A percentile compares a stretch with the other conserved stretches of the same genome.
Evolutionary conservation across 37 sponge, comb jelly and placozoan genomes (phyloP).

Genomic region (Petrosia ficiformis): DNA sequence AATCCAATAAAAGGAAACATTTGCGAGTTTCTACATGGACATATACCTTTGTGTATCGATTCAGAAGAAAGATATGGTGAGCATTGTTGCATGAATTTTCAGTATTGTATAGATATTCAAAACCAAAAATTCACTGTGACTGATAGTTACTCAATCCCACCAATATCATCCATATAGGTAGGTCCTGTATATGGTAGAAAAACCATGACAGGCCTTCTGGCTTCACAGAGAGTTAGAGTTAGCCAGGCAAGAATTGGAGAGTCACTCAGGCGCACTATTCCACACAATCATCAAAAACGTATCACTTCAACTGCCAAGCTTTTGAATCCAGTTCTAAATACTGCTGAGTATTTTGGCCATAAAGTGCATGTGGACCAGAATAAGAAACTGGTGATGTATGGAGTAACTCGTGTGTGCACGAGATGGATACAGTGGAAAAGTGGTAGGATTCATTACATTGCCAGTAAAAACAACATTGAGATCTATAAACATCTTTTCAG

Average conservation of each 20-base stretch:
- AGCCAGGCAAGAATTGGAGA: slow-evolving; percentile 34
- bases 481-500: slow-evolving; percentile 43
- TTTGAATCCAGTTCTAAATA: slow-evolving; percentile 23
- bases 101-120: too few relatives aligned
- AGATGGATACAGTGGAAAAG: slow-evolving; percentile 51
- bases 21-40: too few relatives aligned
- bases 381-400: slow-evolving; percentile 70
- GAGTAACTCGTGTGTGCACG: slow-evolving; percentile 54
- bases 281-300: slow-evolving; percentile 30
- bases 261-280: slow-evolving; percentile 18
- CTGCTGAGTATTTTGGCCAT: slow-evolving; percentile 63
- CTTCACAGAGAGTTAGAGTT: slow-evolving; percentile 22
- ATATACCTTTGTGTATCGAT: too few relatives aligned
- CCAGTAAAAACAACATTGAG: slow-evolving; percentile 57
- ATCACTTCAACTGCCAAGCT: slow-evolving; percentile 10
- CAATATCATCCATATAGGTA: slow-evolving; percentile 43
- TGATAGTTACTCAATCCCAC: too few relatives aligned
- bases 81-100: too few relatives aligned
- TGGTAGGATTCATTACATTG: slow-evolving; percentile 36
- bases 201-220: slow-evolving; percentile 46
- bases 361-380: slow-evolving; percentile 71
- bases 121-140: too few relatives aligned
- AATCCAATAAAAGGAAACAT: too few relatives aligned
- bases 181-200: slow-evolving; percentile 56
- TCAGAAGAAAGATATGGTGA: too few relatives aligned